Base-by-base conservation (phyloP, 2,113 vertebrate species). In the Lasiurus cinereus region DNA sequence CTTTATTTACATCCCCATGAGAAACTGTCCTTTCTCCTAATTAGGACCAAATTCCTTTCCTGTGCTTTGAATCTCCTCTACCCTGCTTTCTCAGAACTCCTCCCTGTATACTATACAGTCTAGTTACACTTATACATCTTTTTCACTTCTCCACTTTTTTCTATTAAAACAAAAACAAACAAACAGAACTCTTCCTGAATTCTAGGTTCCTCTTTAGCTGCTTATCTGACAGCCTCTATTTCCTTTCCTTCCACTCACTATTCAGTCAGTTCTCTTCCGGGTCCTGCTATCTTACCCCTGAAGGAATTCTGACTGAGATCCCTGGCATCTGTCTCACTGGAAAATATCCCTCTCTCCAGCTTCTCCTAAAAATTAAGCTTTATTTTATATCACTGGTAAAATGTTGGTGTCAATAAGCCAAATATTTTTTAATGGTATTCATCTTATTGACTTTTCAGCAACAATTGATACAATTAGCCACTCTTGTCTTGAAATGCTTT, bases 291-390 rank as follows among this genome's bases (percentile, higher is more conserved):
- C 39, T 64, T 0, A 69, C 16, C 21, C 3, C 56, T 31, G 27
- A 67, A 84, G 84, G n/a, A 84, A n/a, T 56, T 88, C 64, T 76
- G 78, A 84, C 8, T 79, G 50, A 88, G 79, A 27, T 74, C 5
- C 27, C 7, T 56, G 43, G 13, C 79, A 36, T 48, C 59, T 91
- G 8, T 59, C 56, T 59, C 31, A 67, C 29, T 16, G 64, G 64
- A 67, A 67, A 67, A 67, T 64, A 64, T 29, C 27, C 64, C 29
- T 67, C 6, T 31, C 31, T 67, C 56, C 22, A 24, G 56, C 56
- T 59, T 67, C 31, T 67, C 29, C 29, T 67, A 67, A 67, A 67
- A 67, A n/a, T 67, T 67, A 67, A 16, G 56, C 64, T 67, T 67
- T 67, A n/a, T 67, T 67, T 64, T 70, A 72, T 72, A 39, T 72